phyloP scores from a whole-genome alignment of 2,113 vertebrate species.

The Scalopus aquaticus region DNA sequence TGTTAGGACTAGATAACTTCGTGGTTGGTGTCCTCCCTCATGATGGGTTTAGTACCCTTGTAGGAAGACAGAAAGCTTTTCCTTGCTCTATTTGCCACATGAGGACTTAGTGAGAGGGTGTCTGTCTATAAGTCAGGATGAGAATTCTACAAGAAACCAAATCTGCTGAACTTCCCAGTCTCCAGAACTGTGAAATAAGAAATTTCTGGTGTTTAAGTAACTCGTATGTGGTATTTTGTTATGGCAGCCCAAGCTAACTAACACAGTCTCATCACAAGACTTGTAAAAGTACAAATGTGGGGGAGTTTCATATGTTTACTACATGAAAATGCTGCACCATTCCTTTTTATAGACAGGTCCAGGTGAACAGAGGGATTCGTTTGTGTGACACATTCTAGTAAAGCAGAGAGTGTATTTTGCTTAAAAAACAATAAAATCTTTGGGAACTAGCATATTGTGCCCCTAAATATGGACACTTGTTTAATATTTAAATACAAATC shows the following conservation, averaged over 20 bases:
- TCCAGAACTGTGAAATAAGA: slow-evolving; percentile 2
- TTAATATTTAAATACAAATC: slow-evolving; percentile 43
- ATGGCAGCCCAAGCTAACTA: neutral
- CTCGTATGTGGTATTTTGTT: neutral
- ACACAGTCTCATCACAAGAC: neutral
- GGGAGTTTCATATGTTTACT: slow-evolving; percentile 55
- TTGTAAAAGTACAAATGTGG: neutral
- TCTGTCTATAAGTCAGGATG: neutral
- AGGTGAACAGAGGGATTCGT: slow-evolving; percentile 33
- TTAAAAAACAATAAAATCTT: slow-evolving; percentile 45
- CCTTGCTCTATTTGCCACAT: neutral
- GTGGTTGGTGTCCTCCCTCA: neutral
- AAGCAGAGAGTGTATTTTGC: slow-evolving; percentile 52
- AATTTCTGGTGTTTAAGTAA: neutral
- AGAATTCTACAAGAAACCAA: neutral
- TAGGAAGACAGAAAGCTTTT: neutral
- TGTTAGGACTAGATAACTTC: neutral
- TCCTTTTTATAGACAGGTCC: slow-evolving; percentile 43
- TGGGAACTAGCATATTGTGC: slow-evolving; percentile 10
- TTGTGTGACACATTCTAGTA: slow-evolving; percentile 50
- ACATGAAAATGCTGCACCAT: slow-evolving; percentile 33
- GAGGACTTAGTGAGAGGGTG: neutral
- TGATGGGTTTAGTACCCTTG: neutral
- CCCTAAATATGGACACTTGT: slow-evolving; percentile 2
- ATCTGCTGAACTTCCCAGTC: neutral